phyloP scores from a whole-genome alignment of 2,888 invertebrate genomes.

The Trissolcus japonicus region DNA sequence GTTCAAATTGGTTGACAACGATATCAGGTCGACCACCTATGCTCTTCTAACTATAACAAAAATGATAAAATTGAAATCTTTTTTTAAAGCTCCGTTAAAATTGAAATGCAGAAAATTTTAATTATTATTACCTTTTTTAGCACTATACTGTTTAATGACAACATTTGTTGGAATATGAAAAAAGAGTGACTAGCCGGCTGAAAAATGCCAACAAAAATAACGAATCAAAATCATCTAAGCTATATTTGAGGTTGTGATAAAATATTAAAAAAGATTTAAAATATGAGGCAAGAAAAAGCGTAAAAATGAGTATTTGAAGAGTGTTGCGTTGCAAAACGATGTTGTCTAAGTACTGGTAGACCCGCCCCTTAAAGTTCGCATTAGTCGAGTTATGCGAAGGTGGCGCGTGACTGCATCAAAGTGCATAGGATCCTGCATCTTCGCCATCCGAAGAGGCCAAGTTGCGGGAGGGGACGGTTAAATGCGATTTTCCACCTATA shows the following conservation, averaged over 20 bases:
- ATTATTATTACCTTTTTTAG: too few species aligned
- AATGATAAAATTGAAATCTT: too few species aligned
- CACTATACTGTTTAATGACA: too few species aligned
- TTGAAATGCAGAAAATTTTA: too few species aligned
- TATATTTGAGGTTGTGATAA: background rate
- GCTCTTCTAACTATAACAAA: too few species aligned
- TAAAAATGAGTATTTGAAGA: constrained; percentile 2
- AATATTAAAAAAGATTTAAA: background rate
- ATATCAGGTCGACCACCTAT: too few species aligned
- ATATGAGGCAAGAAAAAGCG: background rate
- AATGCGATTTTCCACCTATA: constrained; percentile 72
- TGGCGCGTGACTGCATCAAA: constrained; percentile 46
- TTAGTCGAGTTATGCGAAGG: constrained; percentile 31
- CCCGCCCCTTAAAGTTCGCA: constrained; percentile 32
- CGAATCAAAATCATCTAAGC: too few species aligned
- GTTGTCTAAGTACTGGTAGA: constrained; percentile 12
- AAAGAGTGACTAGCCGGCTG: too few species aligned
- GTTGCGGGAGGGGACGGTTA: constrained; percentile 63
- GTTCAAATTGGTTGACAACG: background rate
- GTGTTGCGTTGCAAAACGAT: background rate
- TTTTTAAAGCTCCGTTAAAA: too few species aligned
- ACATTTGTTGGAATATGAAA: too few species aligned
- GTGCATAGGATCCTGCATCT: constrained; percentile 53
- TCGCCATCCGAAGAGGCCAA: constrained; percentile 44
- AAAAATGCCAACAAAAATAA: too few species aligned